Evolutionary conservation across 1,140 invertebrate genomes (phyloP).

Genomic region (Drosophila guanche): DNA sequence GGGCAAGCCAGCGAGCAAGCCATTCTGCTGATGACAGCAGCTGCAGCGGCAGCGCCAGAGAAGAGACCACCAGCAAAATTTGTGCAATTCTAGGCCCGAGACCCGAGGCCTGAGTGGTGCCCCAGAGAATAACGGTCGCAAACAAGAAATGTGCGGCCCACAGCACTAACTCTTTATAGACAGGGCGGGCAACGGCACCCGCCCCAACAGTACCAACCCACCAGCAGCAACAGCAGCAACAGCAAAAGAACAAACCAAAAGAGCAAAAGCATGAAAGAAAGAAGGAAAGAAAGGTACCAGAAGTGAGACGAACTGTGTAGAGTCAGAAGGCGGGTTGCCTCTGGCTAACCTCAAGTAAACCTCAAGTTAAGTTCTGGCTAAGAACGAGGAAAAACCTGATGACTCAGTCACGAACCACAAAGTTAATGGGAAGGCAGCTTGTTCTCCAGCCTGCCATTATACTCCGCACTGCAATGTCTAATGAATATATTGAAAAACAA

Average conservation of each 20-base stretch:
- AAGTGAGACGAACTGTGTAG: constrained; percentile 24
- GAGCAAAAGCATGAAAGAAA: constrained; percentile 19
- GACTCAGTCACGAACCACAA: constrained; percentile 65
- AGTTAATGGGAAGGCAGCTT: constrained; percentile 40
- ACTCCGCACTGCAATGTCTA: constrained; percentile 6
- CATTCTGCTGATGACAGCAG: constrained; percentile 42
- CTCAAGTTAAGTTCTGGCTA: constrained; percentile 42
- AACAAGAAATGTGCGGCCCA: constrained; percentile 46
- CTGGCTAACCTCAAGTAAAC: constrained; percentile 66
- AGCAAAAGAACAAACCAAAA: constrained; percentile 26
- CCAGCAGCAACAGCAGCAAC: background rate
- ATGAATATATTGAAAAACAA: constrained; percentile 31
- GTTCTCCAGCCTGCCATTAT: constrained; percentile 8
- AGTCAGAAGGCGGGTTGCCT: constrained; percentile 38
- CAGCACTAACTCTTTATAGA: constrained; percentile 10
- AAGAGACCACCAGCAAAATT: constrained; percentile 20
- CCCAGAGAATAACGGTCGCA: constrained; percentile 49
- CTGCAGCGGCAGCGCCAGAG: too few relatives aligned
- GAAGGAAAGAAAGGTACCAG: background rate
- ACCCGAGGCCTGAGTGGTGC: constrained; percentile 7
- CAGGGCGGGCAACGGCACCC: too few relatives aligned
- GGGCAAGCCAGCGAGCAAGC: constrained; percentile 16
- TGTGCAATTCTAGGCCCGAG: constrained; percentile 28
- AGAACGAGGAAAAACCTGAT: constrained; percentile 51
- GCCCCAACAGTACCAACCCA: constrained; percentile 1